phyloP scores from a whole-genome alignment of 2,797 vertebrate genomes.

The Ambastaia sidthimunki region DNA sequence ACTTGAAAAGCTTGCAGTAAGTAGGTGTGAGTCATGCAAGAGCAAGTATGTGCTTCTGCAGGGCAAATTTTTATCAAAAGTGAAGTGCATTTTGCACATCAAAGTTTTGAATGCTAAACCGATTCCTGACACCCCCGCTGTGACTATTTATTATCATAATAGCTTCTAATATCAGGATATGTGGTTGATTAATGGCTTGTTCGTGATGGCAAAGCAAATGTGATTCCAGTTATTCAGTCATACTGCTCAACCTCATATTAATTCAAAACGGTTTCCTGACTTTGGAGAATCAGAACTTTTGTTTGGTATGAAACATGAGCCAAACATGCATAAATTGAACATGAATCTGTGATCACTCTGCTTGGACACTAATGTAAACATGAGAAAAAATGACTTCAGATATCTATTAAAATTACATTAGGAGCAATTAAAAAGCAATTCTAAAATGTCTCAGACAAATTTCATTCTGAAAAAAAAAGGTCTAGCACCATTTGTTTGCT shows the following conservation, averaged over 20 bases:
- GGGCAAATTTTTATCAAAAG: slow-evolving; percentile 32
- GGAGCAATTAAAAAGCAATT: no score
- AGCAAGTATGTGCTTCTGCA: slow-evolving; percentile 32
- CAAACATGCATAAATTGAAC: no score
- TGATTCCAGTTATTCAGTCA: slow-evolving; percentile 33
- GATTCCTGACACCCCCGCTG: slow-evolving; percentile 9
- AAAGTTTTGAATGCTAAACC: slow-evolving; percentile 49
- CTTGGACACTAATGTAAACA: no score
- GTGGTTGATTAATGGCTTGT: slow-evolving; percentile 25
- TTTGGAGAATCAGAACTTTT: background rate
- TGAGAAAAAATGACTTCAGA: no score
- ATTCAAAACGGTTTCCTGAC: background rate
- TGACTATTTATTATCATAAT: slow-evolving; percentile 22
- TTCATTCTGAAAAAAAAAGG: background rate
- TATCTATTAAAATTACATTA: no score
- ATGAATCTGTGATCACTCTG: no score
- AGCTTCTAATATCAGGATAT: slow-evolving; percentile 6
- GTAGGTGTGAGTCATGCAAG: slow-evolving; percentile 29
- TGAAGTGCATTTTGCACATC: slow-evolving; percentile 28
- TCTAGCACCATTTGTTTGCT: background rate
- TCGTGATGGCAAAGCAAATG: background rate
- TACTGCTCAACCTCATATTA: background rate
- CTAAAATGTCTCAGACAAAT: background rate
- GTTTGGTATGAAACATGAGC: no score
- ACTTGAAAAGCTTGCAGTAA: slow-evolving; percentile 21